These are phyloP conservation scores for Trachemys scripta DNA, from an alignment of 2,113 vertebrate species.

Conservation along the genomic window DNA sequence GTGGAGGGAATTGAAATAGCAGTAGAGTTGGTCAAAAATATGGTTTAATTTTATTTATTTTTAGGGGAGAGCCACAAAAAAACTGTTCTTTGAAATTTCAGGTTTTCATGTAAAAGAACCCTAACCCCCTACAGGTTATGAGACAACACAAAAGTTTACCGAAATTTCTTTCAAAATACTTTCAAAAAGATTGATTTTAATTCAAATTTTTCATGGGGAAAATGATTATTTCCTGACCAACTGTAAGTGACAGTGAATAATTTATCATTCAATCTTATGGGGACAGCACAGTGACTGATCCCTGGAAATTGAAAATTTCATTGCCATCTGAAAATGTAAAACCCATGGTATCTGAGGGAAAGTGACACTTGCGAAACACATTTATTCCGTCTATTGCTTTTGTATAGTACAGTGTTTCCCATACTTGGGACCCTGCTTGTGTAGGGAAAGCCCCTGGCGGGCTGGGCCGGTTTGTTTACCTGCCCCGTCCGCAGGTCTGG, in stretches of 20 bases:
- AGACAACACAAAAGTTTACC: neutral
- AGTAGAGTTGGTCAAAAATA: neutral
- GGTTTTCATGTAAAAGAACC: neutral
- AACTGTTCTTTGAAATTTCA: neutral
- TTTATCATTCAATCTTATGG: neutral
- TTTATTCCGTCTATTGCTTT: neutral
- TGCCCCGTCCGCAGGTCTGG: too few species aligned
- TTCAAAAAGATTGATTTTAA: neutral
- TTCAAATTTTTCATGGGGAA: neutral
- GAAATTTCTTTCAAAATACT: neutral
- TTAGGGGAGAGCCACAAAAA: neutral
- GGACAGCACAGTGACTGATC: neutral
- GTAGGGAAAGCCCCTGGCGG: too few species aligned
- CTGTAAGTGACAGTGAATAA: neutral
- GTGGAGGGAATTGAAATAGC: neutral
- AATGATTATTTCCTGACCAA: neutral
- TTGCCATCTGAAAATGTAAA: neutral
- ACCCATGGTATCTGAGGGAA: neutral
- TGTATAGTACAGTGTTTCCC: neutral
- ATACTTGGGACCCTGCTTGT: too few species aligned
- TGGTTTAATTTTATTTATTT: neutral
- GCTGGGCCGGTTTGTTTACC: too few species aligned
- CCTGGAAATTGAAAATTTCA: neutral
- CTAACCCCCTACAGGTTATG: neutral
- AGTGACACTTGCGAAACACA: neutral